phyloP scores from a whole-genome alignment of 2,888 invertebrate species.

The Sycophila texana region DNA sequence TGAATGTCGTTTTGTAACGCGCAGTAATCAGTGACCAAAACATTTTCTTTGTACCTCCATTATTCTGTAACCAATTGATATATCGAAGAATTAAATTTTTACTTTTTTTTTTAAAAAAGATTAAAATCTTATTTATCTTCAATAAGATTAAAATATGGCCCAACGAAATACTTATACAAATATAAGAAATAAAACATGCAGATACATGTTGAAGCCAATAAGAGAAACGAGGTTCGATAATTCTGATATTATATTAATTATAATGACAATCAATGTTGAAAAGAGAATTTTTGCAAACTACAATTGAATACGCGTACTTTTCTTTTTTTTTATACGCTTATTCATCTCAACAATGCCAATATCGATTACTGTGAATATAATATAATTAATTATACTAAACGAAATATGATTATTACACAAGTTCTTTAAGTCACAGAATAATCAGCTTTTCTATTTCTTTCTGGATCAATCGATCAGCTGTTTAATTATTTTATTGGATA shows the following conservation, averaged over 20 bases:
- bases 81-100: slow-evolving; percentile 23
- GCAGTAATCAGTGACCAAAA: slow-evolving; percentile 16
- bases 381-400: slow-evolving; percentile 12
- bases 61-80: slow-evolving; percentile 41
- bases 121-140: too few species aligned
- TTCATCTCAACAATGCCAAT: slow-evolving; percentile 31
- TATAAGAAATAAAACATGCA: slow-evolving; percentile 45
- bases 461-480: slow-evolving; percentile 3
- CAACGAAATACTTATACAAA: slow-evolving; percentile 37
- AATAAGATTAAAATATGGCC: slow-evolving; percentile 12
- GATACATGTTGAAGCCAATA: slow-evolving; percentile 37
- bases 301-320: slow-evolving; percentile 45
- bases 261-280: neutral
- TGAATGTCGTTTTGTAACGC: slow-evolving; percentile 26
- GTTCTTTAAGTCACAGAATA: slow-evolving; percentile 53
- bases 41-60: slow-evolving; percentile 34
- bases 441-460: slow-evolving; percentile 46
- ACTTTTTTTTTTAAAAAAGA: slow-evolving; percentile 17
- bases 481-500: neutral
- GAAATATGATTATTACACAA: slow-evolving; percentile 41
- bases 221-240: slow-evolving; percentile 23
- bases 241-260: slow-evolving; percentile 8
- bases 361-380: slow-evolving; percentile 39
- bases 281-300: slow-evolving; percentile 35
- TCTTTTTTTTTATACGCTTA: slow-evolving; percentile 39